phyloP scores from a whole-genome alignment of 2,113 vertebrate species.

The Petroica traversi region DNA sequence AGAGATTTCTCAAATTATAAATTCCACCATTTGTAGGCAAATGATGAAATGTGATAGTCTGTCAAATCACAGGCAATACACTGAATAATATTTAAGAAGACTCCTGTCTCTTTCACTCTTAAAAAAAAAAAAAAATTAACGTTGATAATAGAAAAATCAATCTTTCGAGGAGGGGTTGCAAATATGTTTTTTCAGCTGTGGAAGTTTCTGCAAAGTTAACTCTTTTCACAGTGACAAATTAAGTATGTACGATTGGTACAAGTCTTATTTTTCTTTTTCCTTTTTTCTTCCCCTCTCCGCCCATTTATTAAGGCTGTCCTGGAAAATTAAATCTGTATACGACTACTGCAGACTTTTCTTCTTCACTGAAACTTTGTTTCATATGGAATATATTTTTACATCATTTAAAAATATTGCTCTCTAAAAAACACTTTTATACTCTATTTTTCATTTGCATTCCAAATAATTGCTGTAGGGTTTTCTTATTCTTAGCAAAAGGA shows the following conservation, averaged over 20 bases:
- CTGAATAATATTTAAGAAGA: background rate
- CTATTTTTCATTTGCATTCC: background rate
- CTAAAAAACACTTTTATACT: background rate
- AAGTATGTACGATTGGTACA: background rate
- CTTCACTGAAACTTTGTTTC: background rate
- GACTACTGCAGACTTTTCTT: background rate
- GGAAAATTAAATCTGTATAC: background rate
- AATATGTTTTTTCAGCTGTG: background rate
- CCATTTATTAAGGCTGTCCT: background rate
- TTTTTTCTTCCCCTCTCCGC: rapidly evolving
- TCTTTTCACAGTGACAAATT: background rate
- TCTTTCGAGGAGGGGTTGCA: background rate
- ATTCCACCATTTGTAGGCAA: background rate
- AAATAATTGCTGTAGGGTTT: background rate
- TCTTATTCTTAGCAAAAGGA: background rate
- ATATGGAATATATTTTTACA: background rate
- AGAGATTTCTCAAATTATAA: background rate
- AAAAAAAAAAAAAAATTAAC: background rate
- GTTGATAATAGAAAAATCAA: background rate
- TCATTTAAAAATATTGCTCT: background rate
- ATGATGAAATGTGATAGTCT: background rate
- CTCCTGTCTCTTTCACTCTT: background rate
- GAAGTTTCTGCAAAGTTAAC: background rate
- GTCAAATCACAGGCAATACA: background rate
- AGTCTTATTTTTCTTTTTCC: background rate